These are phyloP conservation scores for Lithophane ornitopus DNA, from an alignment of 2,888 invertebrate genomes.

Conservation along the genomic window DNA sequence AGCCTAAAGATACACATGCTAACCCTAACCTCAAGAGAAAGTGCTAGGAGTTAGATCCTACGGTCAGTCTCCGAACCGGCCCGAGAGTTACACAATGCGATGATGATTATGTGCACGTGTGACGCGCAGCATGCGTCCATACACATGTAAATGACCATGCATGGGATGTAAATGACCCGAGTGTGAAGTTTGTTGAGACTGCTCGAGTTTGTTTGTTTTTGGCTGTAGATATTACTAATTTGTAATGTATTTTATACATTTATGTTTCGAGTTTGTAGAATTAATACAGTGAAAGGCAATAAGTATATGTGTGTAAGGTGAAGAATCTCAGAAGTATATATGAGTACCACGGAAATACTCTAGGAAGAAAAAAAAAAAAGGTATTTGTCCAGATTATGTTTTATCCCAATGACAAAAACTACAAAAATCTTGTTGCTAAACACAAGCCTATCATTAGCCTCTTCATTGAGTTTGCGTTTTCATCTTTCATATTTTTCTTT, in stretches of 20 bases:
- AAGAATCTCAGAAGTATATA: neutral
- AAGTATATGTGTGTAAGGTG: neutral
- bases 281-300: slow-evolving; percentile 14
- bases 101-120: slow-evolving; percentile 22
- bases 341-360: neutral
- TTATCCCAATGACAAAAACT: neutral
- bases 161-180: slow-evolving; percentile 10
- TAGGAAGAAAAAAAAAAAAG: neutral
- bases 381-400: neutral
- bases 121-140: slow-evolving; percentile 11
- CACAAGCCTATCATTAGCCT: neutral
- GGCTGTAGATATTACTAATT: neutral
- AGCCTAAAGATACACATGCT: neutral
- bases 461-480: neutral
- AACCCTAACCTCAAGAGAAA: slow-evolving; percentile 35
- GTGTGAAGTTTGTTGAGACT: neutral
- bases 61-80: slow-evolving; percentile 3
- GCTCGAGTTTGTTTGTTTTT: neutral
- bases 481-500: neutral
- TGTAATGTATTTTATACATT: slow-evolving; percentile 37
- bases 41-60: slow-evolving; percentile 27
- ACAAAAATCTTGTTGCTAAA: neutral
- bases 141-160: slow-evolving; percentile 16
- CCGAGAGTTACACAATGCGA: slow-evolving; percentile 41
- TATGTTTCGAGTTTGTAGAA: slow-evolving; percentile 2